Evolutionary conservation across 2,888 invertebrate species (phyloP).

Genomic region (Drosophila meridionalis): DNA sequence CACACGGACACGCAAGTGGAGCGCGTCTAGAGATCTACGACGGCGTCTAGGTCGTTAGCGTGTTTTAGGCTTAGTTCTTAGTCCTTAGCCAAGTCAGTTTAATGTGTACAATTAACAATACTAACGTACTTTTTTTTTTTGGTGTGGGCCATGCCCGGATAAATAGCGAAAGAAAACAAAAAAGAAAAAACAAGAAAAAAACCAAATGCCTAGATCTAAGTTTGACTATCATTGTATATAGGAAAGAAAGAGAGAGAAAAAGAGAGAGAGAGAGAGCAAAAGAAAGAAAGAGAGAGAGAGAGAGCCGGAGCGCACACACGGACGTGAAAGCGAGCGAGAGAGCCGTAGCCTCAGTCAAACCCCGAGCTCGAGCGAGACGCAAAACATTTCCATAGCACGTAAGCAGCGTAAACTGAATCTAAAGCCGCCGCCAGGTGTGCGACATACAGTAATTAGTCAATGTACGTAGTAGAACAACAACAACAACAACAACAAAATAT

Average conservation of each 20-base stretch:
- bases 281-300: not conserved
- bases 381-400: slow-evolving; percentile 62
- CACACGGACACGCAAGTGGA: slow-evolving; percentile 82
- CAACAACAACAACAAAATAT: not conserved
- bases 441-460: slow-evolving; percentile 46
- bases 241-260: not conserved
- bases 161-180: slow-evolving; percentile 10
- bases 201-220: slow-evolving; percentile 44
- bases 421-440: slow-evolving; percentile 23
- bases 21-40: slow-evolving; percentile 60
- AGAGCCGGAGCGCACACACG: not conserved
- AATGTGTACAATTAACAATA: slow-evolving; percentile 29
- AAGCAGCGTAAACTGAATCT: slow-evolving; percentile 49
- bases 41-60: slow-evolving; percentile 53
- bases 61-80: slow-evolving; percentile 58
- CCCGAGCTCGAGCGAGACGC: not conserved
- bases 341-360: not conserved
- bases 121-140: slow-evolving; percentile 33
- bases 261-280: not conserved
- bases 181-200: not conserved
- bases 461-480: slow-evolving; percentile 48
- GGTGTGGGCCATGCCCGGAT: slow-evolving; percentile 28
- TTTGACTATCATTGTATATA: slow-evolving; percentile 59
- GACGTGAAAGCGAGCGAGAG: slow-evolving; percentile 7
- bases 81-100: slow-evolving; percentile 42